Evolutionary conservation across 2,888 invertebrate genomes (phyloP).

Genomic region (Rhorus exstirpatorius): DNA sequence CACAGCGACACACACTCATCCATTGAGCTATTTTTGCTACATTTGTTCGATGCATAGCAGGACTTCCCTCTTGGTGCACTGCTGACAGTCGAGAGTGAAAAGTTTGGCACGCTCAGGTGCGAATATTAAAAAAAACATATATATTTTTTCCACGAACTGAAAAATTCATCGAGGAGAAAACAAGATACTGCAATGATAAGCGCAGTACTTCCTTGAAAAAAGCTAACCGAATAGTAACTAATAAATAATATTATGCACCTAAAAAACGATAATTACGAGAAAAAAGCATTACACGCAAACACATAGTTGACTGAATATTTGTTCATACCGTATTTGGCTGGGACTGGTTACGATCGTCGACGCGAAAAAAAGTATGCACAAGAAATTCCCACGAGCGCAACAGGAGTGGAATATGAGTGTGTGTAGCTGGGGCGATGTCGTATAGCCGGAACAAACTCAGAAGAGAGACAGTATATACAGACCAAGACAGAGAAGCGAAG

Average conservation of each 20-base stretch:
- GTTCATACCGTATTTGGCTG: not conserved
- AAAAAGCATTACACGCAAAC: not conserved
- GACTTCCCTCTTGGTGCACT: too few relatives aligned
- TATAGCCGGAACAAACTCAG: not conserved
- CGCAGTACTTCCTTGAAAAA: not conserved
- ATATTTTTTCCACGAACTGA: too few relatives aligned
- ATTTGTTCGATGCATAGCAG: too few relatives aligned
- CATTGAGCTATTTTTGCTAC: too few relatives aligned
- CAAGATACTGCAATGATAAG: too few relatives aligned
- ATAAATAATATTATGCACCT: not conserved
- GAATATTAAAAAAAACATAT: too few relatives aligned
- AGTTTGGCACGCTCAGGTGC: too few relatives aligned
- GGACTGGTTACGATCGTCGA: not conserved
- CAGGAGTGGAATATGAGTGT: slow-evolving; percentile 23
- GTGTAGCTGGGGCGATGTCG: not conserved
- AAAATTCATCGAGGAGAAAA: too few relatives aligned
- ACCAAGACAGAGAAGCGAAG: slow-evolving; percentile 3
- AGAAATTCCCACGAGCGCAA: slow-evolving; percentile 25
- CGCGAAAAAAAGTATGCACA: not conserved
- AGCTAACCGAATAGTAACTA: slow-evolving; percentile 4
- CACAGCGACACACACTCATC: too few relatives aligned
- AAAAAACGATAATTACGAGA: not conserved
- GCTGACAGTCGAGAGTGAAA: too few relatives aligned
- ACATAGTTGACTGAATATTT: not conserved
- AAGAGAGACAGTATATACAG: not conserved